phyloP scores from a whole-genome alignment of 1,140 invertebrate species.

The Chironomus tepperi region DNA sequence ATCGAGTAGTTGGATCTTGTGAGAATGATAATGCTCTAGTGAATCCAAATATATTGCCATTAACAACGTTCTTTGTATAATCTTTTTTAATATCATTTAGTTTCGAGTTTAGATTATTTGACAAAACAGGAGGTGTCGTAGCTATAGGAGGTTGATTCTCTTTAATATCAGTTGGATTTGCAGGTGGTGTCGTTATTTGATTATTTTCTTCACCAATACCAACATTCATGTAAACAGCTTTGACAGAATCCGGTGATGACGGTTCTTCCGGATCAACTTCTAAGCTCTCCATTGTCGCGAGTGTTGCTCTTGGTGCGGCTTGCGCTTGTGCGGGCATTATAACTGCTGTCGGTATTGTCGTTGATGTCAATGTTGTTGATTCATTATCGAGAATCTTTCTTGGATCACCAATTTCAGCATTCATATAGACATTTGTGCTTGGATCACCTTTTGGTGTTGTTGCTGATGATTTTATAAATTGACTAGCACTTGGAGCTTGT shows the following conservation, averaged over 20 bases:
- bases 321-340: not conserved
- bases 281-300: conserved; percentile 20
- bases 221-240: conserved; percentile 25
- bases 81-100: conserved; percentile 15
- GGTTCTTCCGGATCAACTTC: conserved; percentile 24
- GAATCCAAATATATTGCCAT: conserved; percentile 23
- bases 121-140: conserved; percentile 26
- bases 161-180: not conserved
- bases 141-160: conserved; percentile 33
- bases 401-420: conserved; percentile 22
- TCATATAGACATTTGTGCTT: conserved; percentile 31
- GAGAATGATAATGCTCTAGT: not conserved
- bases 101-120: conserved; percentile 13
- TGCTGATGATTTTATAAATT: conserved; percentile 34
- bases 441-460: conserved; percentile 22
- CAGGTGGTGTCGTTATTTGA: not conserved
- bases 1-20: conserved; percentile 25
- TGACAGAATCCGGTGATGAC: not conserved
- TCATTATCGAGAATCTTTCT: not conserved
- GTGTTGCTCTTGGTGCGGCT: not conserved
- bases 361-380: too few species aligned
- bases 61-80: not conserved
- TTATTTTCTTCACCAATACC: not conserved
- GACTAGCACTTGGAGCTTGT: conserved; percentile 39
- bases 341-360: not conserved